Conservation (phyloP, 2,797 vertebrate genomes). For the Poecilia wingei region DNA sequence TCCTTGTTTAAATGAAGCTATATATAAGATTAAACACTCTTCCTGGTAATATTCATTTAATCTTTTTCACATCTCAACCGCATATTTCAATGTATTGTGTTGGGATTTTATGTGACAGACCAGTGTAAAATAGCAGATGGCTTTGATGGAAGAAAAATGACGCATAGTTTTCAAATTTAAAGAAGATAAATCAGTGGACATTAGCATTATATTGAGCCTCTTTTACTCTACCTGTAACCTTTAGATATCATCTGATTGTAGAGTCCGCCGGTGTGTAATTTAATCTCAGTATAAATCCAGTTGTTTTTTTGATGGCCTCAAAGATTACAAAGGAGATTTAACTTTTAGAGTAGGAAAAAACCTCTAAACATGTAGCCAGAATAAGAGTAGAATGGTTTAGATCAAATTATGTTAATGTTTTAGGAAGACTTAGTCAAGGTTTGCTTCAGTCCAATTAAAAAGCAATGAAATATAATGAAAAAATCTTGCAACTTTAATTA, state of each 20-base stretch:
- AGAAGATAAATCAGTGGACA: too few relatives aligned
- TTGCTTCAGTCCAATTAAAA: neutral
- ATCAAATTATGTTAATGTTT: neutral
- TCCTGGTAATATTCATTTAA: neutral
- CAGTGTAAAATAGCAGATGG: neutral
- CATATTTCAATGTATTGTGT: neutral
- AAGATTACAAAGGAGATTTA: neutral
- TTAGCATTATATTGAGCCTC: neutral
- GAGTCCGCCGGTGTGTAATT: neutral
- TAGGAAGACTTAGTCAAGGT: neutral
- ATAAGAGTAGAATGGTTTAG: neutral
- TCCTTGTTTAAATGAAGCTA: neutral
- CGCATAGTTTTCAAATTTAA: neutral
- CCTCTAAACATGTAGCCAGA: neutral
- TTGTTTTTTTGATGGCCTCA: neutral
- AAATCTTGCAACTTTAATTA: neutral
- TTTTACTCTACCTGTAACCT: neutral
- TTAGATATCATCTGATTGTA: neutral
- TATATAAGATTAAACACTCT: neutral
- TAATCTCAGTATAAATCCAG: neutral
- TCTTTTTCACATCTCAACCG: neutral
- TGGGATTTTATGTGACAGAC: neutral
- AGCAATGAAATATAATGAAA: neutral
- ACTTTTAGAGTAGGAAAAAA: neutral
- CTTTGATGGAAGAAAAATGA: neutral